These are phyloP conservation scores for Penaeus chinensis DNA, from an alignment of 1,140 invertebrate species.

Conservation along the genomic window DNA sequence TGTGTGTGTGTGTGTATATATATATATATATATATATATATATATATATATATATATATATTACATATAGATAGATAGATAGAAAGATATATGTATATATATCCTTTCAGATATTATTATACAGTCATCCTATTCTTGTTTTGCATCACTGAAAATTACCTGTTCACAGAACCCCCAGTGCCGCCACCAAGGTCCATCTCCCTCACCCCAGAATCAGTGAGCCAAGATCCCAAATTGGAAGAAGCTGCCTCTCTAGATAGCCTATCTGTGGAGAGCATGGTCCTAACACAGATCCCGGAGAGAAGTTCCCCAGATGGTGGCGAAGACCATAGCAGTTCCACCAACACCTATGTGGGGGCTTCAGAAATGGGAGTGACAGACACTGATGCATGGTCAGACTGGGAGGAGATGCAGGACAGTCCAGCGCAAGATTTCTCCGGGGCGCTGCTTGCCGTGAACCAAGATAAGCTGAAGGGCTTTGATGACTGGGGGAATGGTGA, in stretches of 20 bases:
- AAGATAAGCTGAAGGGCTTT: not conserved
- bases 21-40: no score
- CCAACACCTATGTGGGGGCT: not conserved
- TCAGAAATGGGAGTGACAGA: not conserved
- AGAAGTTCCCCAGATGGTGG: conserved; percentile 54
- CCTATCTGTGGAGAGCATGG: conserved; percentile 9
- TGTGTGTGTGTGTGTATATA: no score
- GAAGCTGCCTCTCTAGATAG: conserved; percentile 44
- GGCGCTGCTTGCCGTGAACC: conserved; percentile 27
- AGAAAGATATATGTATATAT: no score
- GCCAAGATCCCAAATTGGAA: conserved; percentile 18
- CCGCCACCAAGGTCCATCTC: conserved; percentile 53
- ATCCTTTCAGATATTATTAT: no score
- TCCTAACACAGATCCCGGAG: conserved; percentile 41
- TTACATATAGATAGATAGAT: no score
- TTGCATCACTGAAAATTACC: no score
- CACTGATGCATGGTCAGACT: conserved; percentile 55
- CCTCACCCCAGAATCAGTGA: conserved; percentile 12
- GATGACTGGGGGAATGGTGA: not conserved
- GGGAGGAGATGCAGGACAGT: conserved; percentile 56
- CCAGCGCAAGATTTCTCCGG: conserved; percentile 20
- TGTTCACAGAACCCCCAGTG: conserved; percentile 30
- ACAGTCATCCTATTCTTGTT: no score
- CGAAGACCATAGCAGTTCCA: conserved; percentile 23
- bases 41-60: no score